These are phyloP conservation scores for Strigops habroptila DNA, from an alignment of 2,113 vertebrate species.

Conservation along the genomic window DNA sequence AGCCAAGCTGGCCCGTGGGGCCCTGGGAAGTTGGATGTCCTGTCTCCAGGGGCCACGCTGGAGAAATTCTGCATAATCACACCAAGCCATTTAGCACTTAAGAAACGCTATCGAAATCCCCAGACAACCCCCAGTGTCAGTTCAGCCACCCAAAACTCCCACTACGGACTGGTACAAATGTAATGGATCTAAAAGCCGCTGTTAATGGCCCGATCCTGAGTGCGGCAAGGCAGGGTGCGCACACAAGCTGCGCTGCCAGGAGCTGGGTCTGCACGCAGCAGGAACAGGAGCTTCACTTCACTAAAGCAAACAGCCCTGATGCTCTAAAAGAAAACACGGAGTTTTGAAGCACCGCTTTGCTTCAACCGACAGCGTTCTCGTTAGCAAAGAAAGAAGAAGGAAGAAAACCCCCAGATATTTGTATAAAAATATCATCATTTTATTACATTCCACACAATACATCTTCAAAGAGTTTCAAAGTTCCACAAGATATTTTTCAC, in stretches of 20 bases:
- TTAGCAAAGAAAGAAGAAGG: conserved; percentile 63
- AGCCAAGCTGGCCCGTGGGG: neutral
- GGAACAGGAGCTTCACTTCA: neutral
- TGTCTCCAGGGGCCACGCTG: conserved; percentile 34
- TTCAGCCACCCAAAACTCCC: conserved; percentile 66
- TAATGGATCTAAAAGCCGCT: conserved; percentile 40
- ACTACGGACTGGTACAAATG: conserved; percentile 60
- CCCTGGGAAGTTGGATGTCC: neutral
- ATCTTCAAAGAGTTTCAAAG: conserved; percentile 86
- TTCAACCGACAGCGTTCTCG: conserved; percentile 43
- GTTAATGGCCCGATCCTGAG: neutral
- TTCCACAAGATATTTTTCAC: conserved; percentile 87
- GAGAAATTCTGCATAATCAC: conserved; percentile 71
- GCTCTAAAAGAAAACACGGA: neutral
- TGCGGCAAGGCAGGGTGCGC: neutral
- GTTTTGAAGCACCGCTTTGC: conserved; percentile 17
- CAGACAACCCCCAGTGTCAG: conserved; percentile 68
- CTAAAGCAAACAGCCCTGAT: neutral
- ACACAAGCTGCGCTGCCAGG: neutral
- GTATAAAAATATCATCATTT: conserved; percentile 98
- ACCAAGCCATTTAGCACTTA: conserved; percentile 73
- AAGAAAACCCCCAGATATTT: conserved; percentile 75
- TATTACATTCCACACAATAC: conserved; percentile 95
- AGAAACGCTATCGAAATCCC: conserved; percentile 68
- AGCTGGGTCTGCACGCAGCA: neutral